A percentile compares a stretch with the other conserved stretches of the same genome.
These are phyloP conservation scores for Pygoscelis adeliae DNA, from an alignment of 2,113 vertebrate genomes.

Conservation along the genomic window DNA sequence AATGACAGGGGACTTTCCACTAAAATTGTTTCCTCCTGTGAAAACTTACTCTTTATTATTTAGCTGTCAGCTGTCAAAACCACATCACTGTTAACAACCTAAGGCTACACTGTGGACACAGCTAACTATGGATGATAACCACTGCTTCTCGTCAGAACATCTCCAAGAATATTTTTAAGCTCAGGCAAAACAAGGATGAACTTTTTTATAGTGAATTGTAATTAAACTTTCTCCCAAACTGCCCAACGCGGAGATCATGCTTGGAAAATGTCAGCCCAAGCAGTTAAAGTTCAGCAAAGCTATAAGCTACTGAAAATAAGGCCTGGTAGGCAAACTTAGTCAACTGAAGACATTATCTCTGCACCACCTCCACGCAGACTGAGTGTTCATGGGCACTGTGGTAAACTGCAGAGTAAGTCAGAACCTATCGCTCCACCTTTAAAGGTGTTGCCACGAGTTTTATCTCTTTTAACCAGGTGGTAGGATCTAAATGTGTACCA, in stretches of 20 bases:
- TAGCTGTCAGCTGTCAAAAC: neutral
- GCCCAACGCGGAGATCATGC: neutral
- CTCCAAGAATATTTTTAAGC: neutral
- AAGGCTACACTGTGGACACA: neutral
- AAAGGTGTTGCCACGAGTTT: neutral
- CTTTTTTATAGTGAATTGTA: neutral
- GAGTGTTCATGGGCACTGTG: neutral
- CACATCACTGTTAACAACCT: neutral
- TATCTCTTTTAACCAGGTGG: neutral
- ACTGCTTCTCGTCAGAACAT: neutral
- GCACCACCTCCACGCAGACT: accelerated
- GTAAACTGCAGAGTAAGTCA: neutral
- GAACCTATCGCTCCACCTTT: neutral
- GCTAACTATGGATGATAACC: neutral
- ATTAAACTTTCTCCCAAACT: neutral
- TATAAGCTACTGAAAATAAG: neutral
- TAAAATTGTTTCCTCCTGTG: neutral
- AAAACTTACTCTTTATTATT: neutral
- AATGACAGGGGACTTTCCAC: neutral
- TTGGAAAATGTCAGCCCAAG: neutral
- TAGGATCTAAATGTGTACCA: neutral
- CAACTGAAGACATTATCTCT: neutral
- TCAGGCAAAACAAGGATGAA: neutral
- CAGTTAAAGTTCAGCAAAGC: neutral
- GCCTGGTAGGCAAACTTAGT: neutral